Conservation (phyloP, 2,888 invertebrate species). For the Ryuthela nishihirai region DNA sequence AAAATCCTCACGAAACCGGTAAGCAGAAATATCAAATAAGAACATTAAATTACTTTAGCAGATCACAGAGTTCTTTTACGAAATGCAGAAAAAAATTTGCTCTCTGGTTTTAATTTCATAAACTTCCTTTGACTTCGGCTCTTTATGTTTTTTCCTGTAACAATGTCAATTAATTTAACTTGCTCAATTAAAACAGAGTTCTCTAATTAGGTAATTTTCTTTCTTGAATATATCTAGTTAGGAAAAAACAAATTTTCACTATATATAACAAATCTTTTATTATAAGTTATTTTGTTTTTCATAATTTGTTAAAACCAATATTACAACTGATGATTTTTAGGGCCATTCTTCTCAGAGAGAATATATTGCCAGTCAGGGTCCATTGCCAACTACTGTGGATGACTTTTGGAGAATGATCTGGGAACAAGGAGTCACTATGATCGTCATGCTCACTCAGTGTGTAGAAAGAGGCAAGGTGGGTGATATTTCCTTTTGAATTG, state of each 20-base stretch:
- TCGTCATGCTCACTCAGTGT: conserved; percentile 68
- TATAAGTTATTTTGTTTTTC: too few species aligned
- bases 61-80: background rate
- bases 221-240: too few species aligned
- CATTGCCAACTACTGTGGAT: conserved; percentile 61
- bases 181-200: background rate
- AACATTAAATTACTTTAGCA: background rate
- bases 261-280: too few species aligned
- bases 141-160: background rate
- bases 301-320: too few species aligned
- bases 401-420: conserved; percentile 75
- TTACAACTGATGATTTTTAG: conserved; percentile 53
- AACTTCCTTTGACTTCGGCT: background rate
- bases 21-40: too few species aligned
- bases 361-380: conserved; percentile 72
- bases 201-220: too few species aligned
- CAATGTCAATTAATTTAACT: background rate
- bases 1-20: too few species aligned
- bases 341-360: conserved; percentile 63
- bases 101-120: background rate
- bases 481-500: conserved; percentile 20
- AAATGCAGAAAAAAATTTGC: background rate
- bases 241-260: too few species aligned
- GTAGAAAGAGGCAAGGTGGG: conserved; percentile 63
- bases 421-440: conserved; percentile 63